These are phyloP conservation scores for Drosophila sp. DNA, from an alignment of 1,140 invertebrate species.

Conservation along the genomic window DNA sequence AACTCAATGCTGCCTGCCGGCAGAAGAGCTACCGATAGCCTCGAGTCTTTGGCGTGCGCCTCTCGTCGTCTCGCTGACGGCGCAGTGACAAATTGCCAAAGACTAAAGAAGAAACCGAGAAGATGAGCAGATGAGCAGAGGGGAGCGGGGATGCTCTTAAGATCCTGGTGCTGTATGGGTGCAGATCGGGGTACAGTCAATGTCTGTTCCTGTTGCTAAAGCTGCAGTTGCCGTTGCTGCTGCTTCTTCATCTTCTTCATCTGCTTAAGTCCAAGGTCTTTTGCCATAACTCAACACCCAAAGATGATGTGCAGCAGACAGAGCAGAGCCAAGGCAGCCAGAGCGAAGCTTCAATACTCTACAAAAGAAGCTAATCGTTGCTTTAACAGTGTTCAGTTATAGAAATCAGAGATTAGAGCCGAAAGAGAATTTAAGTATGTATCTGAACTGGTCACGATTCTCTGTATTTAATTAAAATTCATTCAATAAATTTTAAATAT, in stretches of 20 bases:
- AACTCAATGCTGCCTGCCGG: slow-evolving; percentile 1
- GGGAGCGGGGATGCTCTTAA: neutral
- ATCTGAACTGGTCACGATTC: too few relatives aligned
- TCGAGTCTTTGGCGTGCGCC: slow-evolving; percentile 71
- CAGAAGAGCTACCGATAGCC: slow-evolving; percentile 16
- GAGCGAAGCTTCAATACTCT: slow-evolving; percentile 9
- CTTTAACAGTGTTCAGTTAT: too few relatives aligned
- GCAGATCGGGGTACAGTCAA: slow-evolving; percentile 40
- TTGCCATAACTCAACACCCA: slow-evolving; percentile 71
- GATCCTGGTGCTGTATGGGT: slow-evolving; percentile 54
- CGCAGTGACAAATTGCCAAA: slow-evolving; percentile 74
- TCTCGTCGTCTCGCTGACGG: slow-evolving; percentile 66
- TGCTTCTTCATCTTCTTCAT: slow-evolving; percentile 13
- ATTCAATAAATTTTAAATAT: neutral
- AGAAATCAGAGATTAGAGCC: too few relatives aligned
- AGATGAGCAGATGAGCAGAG: neutral
- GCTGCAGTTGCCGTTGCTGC: slow-evolving; percentile 13
- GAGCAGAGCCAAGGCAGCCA: neutral
- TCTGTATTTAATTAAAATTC: too few relatives aligned
- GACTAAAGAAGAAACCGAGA: slow-evolving; percentile 8
- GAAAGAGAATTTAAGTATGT: too few relatives aligned
- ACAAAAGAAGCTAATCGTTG: neutral
- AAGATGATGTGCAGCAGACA: slow-evolving; percentile 53
- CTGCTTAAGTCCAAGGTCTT: slow-evolving; percentile 77
- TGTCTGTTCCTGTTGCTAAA: neutral